phyloP scores from a whole-genome alignment of 2,888 invertebrate genomes.

The Hetaerina titia region DNA sequence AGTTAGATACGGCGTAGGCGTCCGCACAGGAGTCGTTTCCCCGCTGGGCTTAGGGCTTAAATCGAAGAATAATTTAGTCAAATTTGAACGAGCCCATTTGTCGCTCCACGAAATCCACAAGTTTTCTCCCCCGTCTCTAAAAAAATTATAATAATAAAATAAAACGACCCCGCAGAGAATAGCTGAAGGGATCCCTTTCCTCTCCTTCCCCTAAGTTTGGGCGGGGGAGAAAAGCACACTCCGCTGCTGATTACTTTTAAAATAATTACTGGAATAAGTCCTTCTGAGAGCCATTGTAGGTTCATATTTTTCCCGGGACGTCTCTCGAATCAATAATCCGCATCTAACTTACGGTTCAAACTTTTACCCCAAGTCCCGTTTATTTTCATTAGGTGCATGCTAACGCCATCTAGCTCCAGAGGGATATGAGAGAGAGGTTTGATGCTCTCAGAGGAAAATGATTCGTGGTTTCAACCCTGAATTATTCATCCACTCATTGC shows the following conservation, averaged over 20 bases:
- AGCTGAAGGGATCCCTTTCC: neutral
- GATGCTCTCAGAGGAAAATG: neutral
- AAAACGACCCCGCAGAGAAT: neutral
- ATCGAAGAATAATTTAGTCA: constrained; percentile 39
- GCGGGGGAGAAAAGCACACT: neutral
- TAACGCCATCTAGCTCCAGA: neutral
- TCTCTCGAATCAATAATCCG: constrained; percentile 13
- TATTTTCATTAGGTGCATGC: constrained; percentile 27
- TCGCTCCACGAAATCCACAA: constrained; percentile 35
- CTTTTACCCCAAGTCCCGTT: constrained; percentile 6
- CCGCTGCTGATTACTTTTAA: constrained; percentile 5
- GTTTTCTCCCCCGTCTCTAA: neutral
- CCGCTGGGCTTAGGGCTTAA: neutral
- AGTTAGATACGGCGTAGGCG: neutral
- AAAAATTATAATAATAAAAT: neutral
- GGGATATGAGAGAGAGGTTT: neutral
- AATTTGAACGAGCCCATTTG: constrained; percentile 3
- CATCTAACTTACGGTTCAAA: constrained; percentile 1
- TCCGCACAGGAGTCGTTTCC: neutral
- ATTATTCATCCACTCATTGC: constrained; percentile 15
- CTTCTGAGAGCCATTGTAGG: neutral
- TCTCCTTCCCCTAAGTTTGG: neutral
- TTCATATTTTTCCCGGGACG: constrained; percentile 17
- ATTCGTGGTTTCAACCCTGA: neutral
- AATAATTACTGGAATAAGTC: constrained; percentile 10